Conservation (phyloP, 2,888 invertebrate genomes). For the Rotaria sp. region DNA sequence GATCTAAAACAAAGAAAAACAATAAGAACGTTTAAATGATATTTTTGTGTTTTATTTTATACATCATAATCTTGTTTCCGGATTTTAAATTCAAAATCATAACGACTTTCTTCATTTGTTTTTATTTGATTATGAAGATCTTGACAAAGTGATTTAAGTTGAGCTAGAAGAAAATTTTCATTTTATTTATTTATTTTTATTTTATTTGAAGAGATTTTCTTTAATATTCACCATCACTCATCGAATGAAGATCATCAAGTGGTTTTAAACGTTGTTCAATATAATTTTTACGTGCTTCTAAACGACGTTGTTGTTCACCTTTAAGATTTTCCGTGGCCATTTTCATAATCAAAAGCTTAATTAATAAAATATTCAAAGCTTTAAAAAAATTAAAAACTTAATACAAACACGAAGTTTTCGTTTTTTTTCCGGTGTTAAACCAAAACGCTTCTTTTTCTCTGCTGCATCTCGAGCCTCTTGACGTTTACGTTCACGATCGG, state of each 20-base stretch:
- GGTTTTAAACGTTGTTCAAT: constrained; percentile 50
- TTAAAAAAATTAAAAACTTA: background rate
- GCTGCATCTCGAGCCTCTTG: constrained; percentile 41
- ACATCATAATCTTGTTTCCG: constrained; percentile 93
- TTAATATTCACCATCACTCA: constrained; percentile 30
- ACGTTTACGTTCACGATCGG: constrained; percentile 41
- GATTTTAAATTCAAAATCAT: constrained; percentile 93
- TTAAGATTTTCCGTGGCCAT: constrained; percentile 99
- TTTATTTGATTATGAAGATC: constrained; percentile 84
- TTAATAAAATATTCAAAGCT: background rate
- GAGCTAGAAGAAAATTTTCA: constrained; percentile 64
- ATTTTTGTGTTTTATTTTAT: constrained; percentile 48
- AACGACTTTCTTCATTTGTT: constrained; percentile 91
- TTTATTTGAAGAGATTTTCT: background rate
- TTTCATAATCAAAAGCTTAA: constrained; percentile 83
- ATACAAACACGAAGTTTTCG: constrained; percentile 30
- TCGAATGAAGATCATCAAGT: constrained; percentile 35
- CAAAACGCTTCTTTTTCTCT: constrained; percentile 41
- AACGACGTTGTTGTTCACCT: constrained; percentile 97
- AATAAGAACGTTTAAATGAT: constrained; percentile 43
- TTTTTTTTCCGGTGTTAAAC: constrained; percentile 41
- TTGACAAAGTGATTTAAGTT: constrained; percentile 86
- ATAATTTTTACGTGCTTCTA: constrained; percentile 66
- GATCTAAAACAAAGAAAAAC: constrained; percentile 64
- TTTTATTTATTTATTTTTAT: no score